A percentile compares a stretch with the other conserved stretches of the same genome.
Conservation (phyloP, 2,888 invertebrate genomes). For the Chymomyza amoena region DNA sequence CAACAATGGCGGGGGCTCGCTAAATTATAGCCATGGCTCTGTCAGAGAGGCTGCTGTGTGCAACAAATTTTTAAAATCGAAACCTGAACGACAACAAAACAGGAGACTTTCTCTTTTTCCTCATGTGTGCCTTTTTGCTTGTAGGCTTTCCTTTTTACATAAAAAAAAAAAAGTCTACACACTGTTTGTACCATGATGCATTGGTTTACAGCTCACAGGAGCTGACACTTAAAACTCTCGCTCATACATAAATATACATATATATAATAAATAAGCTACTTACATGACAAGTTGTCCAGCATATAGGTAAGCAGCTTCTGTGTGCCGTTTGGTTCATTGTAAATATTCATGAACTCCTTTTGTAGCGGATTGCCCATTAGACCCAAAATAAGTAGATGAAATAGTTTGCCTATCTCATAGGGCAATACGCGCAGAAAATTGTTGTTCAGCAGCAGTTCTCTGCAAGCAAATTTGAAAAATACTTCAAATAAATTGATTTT, state of each 20-base stretch:
- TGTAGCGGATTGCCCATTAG: slow-evolving; percentile 96
- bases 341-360: slow-evolving; percentile 94
- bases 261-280: slow-evolving; percentile 63
- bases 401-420: slow-evolving; percentile 97
- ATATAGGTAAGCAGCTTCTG: slow-evolving; percentile 95
- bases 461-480: slow-evolving; percentile 74
- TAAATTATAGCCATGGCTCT: background rate
- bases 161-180: slow-evolving; percentile 4
- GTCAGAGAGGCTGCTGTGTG: background rate
- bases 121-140: slow-evolving; percentile 54
- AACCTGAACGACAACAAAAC: slow-evolving; percentile 26
- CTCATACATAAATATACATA: background rate
- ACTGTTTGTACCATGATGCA: background rate
- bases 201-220: slow-evolving; percentile 14
- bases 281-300: slow-evolving; percentile 97
- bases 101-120: slow-evolving; percentile 57
- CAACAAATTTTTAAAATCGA: background rate
- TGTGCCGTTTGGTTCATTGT: slow-evolving; percentile 95
- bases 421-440: slow-evolving; percentile 96
- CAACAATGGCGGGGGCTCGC: background rate
- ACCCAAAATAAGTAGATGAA: slow-evolving; percentile 95
- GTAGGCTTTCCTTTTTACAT: slow-evolving; percentile 62
- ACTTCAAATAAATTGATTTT: background rate
- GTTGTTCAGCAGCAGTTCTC: slow-evolving; percentile 95
- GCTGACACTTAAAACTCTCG: background rate